phyloP scores from a whole-genome alignment of 2,797 vertebrate genomes.

The Megalops cyprinoides region DNA sequence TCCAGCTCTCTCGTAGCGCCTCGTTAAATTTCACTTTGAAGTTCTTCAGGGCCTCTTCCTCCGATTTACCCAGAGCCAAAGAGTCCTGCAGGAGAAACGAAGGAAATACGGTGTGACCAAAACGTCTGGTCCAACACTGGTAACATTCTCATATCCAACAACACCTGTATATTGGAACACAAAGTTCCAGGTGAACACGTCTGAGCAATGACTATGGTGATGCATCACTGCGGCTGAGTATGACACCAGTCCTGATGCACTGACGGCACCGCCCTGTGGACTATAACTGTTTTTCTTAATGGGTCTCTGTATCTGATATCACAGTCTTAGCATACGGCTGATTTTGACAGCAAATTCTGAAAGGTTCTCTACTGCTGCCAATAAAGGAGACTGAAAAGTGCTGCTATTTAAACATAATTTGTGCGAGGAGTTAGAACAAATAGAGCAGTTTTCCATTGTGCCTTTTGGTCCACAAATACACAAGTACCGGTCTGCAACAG shows the following conservation, averaged over 20 bases:
- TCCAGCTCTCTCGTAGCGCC: conserved; percentile 97
- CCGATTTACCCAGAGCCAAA: conserved; percentile 89
- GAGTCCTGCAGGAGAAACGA: conserved; percentile 81
- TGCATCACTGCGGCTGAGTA: neutral
- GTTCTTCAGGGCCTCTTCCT: conserved; percentile 95
- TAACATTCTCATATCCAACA: neutral
- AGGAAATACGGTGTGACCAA: neutral
- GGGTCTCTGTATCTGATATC: too few species aligned
- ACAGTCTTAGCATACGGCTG: too few species aligned
- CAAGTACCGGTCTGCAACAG: too few species aligned
- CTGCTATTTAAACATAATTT: too few species aligned
- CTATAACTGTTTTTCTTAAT: too few species aligned
- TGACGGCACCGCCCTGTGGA: neutral
- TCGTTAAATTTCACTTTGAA: conserved; percentile 98
- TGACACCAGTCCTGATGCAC: neutral
- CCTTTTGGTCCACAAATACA: too few species aligned
- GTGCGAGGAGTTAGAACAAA: too few species aligned
- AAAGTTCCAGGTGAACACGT: neutral
- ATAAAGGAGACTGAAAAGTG: neutral
- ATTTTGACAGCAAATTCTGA: too few species aligned
- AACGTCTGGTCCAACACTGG: neutral
- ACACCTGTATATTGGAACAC: neutral
- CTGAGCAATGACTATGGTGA: neutral
- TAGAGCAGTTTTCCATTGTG: neutral
- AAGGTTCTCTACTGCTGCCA: neutral